These are phyloP conservation scores for Andrena fulva DNA, from an alignment of 2,888 invertebrate genomes.

Conservation along the genomic window DNA sequence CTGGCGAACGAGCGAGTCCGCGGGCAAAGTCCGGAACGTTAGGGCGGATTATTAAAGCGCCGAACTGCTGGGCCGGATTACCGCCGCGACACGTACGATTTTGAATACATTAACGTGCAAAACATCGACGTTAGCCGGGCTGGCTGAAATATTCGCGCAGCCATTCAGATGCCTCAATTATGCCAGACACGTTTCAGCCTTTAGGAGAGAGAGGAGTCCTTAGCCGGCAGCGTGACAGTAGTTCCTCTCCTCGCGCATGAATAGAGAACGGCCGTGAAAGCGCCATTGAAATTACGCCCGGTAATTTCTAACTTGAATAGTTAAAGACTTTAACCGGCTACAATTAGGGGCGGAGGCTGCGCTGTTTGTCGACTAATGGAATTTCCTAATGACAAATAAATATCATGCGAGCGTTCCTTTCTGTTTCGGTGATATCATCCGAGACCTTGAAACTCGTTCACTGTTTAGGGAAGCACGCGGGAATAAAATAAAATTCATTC, in stretches of 20 bases:
- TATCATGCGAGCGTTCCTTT: conserved; percentile 54
- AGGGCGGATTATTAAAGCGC: conserved; percentile 44
- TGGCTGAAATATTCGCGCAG: conserved; percentile 62
- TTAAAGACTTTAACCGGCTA: conserved; percentile 80
- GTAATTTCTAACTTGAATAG: conserved; percentile 81
- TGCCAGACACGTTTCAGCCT: conserved; percentile 79
- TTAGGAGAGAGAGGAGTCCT: conserved; percentile 74
- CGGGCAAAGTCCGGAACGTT: conserved; percentile 29
- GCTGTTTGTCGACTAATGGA: conserved; percentile 68
- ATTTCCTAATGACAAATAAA: conserved; percentile 71
- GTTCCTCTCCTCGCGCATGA: conserved; percentile 77
- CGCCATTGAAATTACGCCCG: conserved; percentile 77
- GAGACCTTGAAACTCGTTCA: neutral
- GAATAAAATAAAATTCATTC: no score
- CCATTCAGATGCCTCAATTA: conserved; percentile 70
- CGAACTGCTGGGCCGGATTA: conserved; percentile 31
- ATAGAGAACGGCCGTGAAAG: conserved; percentile 79
- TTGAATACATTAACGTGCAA: conserved; percentile 62
- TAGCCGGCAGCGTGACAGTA: conserved; percentile 76
- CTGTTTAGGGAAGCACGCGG: neutral
- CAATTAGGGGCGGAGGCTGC: conserved; percentile 69
- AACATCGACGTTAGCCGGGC: conserved; percentile 54
- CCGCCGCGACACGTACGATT: conserved; percentile 56
- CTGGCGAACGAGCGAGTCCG: conserved; percentile 18
- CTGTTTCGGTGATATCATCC: neutral